Conservation (phyloP, 2,797 vertebrate species). For the Furcifer pardalis region DNA sequence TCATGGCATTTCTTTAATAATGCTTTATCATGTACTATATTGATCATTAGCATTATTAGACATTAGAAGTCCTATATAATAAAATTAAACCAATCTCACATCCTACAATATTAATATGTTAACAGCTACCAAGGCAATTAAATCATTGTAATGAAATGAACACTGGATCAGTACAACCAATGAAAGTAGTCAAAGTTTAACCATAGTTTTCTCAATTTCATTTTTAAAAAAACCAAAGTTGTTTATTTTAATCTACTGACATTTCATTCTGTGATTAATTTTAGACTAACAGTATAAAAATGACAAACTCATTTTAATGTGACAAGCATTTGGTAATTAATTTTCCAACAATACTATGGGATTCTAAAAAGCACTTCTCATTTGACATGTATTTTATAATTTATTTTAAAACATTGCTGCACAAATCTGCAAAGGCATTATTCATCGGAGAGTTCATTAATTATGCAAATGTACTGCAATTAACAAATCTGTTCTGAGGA, state of each 20-base stretch:
- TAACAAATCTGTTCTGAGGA: constrained; percentile 91
- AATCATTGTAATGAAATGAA: constrained; percentile 58
- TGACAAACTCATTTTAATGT: constrained; percentile 82
- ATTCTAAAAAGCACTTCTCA: constrained; percentile 79
- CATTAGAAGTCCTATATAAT: constrained; percentile 61
- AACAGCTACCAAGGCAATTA: constrained; percentile 65
- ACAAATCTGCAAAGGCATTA: constrained; percentile 90
- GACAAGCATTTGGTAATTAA: constrained; percentile 85
- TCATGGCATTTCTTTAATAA: constrained; percentile 58
- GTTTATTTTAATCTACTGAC: constrained; percentile 71
- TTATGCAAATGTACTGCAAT: constrained; percentile 95
- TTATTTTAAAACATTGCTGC: constrained; percentile 89
- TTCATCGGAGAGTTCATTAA: constrained; percentile 94
- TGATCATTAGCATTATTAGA: constrained; percentile 69
- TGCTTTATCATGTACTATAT: constrained; percentile 56
- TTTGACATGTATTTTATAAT: constrained; percentile 90
- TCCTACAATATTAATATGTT: constrained; percentile 70
- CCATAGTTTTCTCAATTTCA: constrained; percentile 50
- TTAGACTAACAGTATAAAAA: constrained; percentile 80
- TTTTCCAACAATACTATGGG: constrained; percentile 82
- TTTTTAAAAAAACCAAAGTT: constrained; percentile 58
- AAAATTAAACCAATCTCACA: constrained; percentile 76
- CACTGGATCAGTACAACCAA: constrained; percentile 53
- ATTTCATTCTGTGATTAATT: constrained; percentile 84
- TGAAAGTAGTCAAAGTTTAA: constrained; percentile 62